Evolutionary conservation across 2,888 invertebrate genomes (phyloP).

Genomic region (Thumatha senex): DNA sequence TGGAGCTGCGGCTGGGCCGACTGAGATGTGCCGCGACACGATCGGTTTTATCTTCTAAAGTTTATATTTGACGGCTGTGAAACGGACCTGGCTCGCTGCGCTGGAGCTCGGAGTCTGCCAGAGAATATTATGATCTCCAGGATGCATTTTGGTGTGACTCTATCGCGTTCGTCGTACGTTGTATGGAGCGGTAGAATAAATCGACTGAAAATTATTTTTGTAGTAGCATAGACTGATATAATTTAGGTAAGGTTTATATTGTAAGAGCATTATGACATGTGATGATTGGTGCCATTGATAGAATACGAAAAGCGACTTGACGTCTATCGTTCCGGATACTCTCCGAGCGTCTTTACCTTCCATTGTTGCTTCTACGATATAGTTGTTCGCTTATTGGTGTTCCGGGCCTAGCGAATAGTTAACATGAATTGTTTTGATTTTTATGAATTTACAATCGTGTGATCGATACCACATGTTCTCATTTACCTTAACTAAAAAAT

Average conservation of each 20-base stretch:
- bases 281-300: slow-evolving; percentile 83
- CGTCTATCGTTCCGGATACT: slow-evolving; percentile 62
- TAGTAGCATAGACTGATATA: slow-evolving; percentile 83
- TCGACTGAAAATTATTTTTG: slow-evolving; percentile 83
- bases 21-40: slow-evolving; percentile 26
- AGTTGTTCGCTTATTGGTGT: slow-evolving; percentile 23
- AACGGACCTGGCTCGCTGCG: slow-evolving; percentile 43
- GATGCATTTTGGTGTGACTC: slow-evolving; percentile 62
- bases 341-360: slow-evolving; percentile 71
- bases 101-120: slow-evolving; percentile 47
- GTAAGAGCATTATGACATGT: slow-evolving; percentile 81
- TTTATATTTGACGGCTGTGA: slow-evolving; percentile 58
- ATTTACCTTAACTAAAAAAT: no score
- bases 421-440: background rate
- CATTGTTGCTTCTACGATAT: slow-evolving; percentile 66
- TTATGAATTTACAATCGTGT: background rate
- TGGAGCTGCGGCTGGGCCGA: slow-evolving; percentile 86
- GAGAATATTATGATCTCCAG: slow-evolving; percentile 65
- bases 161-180: slow-evolving; percentile 56
- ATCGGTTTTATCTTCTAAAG: slow-evolving; percentile 27
- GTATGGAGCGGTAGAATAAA: slow-evolving; percentile 75
- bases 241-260: slow-evolving; percentile 64
- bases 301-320: slow-evolving; percentile 72
- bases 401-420: background rate
- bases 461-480: background rate